Evolutionary conservation across 2,797 vertebrate species (phyloP).

Genomic region (Sitta carolinensis): DNA sequence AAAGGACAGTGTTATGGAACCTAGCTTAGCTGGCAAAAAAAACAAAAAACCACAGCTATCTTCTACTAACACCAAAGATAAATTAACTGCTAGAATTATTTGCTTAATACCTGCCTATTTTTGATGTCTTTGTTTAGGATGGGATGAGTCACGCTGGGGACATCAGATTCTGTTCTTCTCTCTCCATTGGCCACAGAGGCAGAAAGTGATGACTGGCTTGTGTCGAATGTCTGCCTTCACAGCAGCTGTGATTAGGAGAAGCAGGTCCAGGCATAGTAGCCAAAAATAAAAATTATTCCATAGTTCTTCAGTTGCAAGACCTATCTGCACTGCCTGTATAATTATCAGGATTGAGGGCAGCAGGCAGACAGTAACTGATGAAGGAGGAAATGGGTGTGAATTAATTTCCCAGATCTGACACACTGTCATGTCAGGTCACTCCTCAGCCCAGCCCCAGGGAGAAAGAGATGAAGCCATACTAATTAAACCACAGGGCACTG

Average conservation of each 20-base stretch:
- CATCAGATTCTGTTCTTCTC: background rate
- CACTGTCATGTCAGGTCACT: background rate
- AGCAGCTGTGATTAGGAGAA: background rate
- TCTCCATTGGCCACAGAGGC: background rate
- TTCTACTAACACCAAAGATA: background rate
- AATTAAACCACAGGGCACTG: background rate
- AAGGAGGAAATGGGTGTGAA: background rate
- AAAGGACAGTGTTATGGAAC: background rate
- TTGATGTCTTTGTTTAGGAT: background rate
- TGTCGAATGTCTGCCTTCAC: background rate
- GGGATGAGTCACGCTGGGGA: background rate
- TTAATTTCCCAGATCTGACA: background rate
- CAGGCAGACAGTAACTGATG: background rate
- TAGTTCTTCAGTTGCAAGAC: background rate
- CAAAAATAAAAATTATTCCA: background rate
- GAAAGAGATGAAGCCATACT: background rate
- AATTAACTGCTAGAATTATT: background rate
- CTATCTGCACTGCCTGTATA: background rate
- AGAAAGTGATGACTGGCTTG: background rate
- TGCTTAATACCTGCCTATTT: background rate
- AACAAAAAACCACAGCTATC: background rate
- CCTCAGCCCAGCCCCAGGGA: background rate
- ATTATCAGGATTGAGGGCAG: background rate
- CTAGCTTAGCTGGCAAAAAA: background rate
- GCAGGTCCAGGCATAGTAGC: background rate